A percentile compares a stretch with the other conserved stretches of the same genome.
These are phyloP conservation scores for Eupithecia subfuscata DNA, from an alignment of 2,888 invertebrate species.

Conservation along the genomic window DNA sequence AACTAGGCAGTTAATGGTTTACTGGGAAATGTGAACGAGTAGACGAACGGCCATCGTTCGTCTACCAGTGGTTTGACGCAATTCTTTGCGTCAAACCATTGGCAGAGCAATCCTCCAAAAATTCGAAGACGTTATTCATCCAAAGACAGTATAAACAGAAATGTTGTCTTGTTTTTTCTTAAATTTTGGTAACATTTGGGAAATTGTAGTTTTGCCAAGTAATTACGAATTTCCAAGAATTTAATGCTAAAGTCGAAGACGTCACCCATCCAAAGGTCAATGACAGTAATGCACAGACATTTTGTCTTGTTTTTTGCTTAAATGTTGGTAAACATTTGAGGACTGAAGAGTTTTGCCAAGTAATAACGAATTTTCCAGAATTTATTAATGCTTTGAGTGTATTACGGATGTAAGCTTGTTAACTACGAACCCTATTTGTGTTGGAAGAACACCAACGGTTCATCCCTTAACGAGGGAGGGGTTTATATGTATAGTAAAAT, in stretches of 20 bases:
- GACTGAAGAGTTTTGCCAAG: conserved; percentile 53
- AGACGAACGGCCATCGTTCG: neutral
- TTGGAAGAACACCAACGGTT: no score
- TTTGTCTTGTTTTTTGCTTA: neutral
- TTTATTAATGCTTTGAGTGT: neutral
- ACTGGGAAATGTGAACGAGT: neutral
- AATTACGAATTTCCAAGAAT: conserved; percentile 3
- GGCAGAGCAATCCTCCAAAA: neutral
- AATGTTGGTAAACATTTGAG: conserved; percentile 6
- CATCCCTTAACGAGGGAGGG: no score
- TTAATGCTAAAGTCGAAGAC: neutral
- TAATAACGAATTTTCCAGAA: conserved; percentile 2
- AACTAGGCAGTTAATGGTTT: neutral
- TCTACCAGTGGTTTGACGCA: neutral
- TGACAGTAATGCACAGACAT: conserved; percentile 3
- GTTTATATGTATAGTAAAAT: no score
- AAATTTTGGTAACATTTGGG: neutral
- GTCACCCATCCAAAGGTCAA: conserved; percentile 8
- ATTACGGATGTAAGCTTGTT: no score
- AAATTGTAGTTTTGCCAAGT: conserved; percentile 52
- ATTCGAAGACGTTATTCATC: neutral
- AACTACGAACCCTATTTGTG: no score
- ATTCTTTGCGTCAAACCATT: neutral
- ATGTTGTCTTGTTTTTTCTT: no score
- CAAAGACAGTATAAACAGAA: neutral